These are phyloP conservation scores for Drosophila robusta DNA, from an alignment of 2,888 invertebrate species.

Conservation along the genomic window DNA sequence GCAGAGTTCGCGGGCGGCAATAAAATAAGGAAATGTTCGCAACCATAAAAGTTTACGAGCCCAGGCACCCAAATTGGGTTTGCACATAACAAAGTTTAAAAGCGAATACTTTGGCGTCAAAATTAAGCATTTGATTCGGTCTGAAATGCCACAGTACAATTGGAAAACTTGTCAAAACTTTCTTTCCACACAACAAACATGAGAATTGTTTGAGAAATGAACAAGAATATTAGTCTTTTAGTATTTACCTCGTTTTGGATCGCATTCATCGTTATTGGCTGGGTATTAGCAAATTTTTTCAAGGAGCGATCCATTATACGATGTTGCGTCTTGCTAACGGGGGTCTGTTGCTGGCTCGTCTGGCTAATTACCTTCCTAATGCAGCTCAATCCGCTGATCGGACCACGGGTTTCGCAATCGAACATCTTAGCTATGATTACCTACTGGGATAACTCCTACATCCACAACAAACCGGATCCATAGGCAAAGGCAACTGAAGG, in stretches of 20 bases:
- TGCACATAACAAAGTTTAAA: conserved; percentile 45
- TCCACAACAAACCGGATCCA: conserved; percentile 1
- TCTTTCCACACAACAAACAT: conserved; percentile 14
- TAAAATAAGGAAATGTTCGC: conserved; percentile 70
- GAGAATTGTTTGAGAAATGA: conserved; percentile 36
- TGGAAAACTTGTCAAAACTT: conserved; percentile 59
- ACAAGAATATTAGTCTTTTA: conserved; percentile 14
- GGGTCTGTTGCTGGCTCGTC: conserved; percentile 67
- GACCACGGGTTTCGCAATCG: conserved; percentile 43
- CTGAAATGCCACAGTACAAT: not conserved
- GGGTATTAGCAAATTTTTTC: conserved; percentile 24
- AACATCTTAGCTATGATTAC: conserved; percentile 47
- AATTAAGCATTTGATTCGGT: conserved; percentile 15
- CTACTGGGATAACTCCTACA: conserved; percentile 59
- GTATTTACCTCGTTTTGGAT: conserved; percentile 48
- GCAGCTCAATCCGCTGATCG: conserved; percentile 66
- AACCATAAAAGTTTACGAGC: conserved; percentile 74
- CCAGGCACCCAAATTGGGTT: conserved; percentile 60
- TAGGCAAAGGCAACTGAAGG: not conserved
- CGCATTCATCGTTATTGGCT: conserved; percentile 35
- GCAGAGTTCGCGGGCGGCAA: conserved; percentile 56
- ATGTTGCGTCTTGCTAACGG: conserved; percentile 56
- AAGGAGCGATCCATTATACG: conserved; percentile 44
- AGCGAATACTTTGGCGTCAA: conserved; percentile 18
- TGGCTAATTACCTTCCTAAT: conserved; percentile 66